Evolutionary conservation across 2,113 vertebrate species (phyloP), one percentile per base, ranked within the genome.

Genomic region (Syrrhaptes paradoxus): DNA sequence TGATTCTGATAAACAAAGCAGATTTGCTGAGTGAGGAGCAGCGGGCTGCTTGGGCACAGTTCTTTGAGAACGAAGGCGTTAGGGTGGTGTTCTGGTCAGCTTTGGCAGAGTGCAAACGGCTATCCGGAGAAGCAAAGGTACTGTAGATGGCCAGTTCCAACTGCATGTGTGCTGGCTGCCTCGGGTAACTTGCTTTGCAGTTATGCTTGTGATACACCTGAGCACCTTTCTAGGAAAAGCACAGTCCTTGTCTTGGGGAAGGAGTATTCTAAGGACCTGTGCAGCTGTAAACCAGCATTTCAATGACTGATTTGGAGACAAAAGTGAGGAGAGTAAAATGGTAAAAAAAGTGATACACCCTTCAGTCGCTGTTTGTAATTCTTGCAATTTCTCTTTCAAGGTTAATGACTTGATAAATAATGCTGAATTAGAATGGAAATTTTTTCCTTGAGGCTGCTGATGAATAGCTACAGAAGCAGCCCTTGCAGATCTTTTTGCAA

Each of bases 71-170:
- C 8, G 98, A 99, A 38, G 98, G 98, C 0, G 62, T 99, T 31
- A 98, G 98, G 87, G 98, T 99, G 19, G 99, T 99, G 80, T 99
- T 99, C 98, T 99, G 99, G 99, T 99, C 99, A 5, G 99, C 99
- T 24, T 75, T 99, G 95, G 98, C 98, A n/a, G 99, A 99, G 94
- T 96, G 96, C 28, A 25, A 68, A 38, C 97, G 98, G 29, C 96
- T 99, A 4, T 98, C 98, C 1, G 97, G 96, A 32, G 97, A 98
- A 68, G 94, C 97, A 8, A 98, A 99, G 99, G 99, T 99, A 97
- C 54, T 8, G 36, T 8, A 24, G 8, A 8, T 72, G 25, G 26
- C 29, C 61, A 11, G 16, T 72, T 82, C 26, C 31, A 9, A 9
- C 38, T 45, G 29, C 8, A 3, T 17, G 0, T n/a, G 31, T 59